Percentiles rank a stretch among this genome's conserved stretches.
These are phyloP conservation scores for Clytia hemisphaerica DNA, from an alignment of 30 jellyfish, hydroid and myxozoan species.

Conservation along the genomic window DNA sequence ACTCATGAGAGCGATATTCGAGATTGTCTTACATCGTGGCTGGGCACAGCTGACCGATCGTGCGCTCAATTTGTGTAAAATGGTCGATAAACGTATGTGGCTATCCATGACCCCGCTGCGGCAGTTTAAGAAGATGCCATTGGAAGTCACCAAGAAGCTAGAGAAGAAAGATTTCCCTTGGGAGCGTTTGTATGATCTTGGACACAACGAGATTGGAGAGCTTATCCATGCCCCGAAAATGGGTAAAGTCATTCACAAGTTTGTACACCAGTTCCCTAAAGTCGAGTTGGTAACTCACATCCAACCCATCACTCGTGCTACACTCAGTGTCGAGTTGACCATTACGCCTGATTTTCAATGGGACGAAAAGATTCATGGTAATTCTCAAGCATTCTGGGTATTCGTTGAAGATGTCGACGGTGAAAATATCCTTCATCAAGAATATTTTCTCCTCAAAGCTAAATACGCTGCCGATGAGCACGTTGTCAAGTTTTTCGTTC, in stretches of 20 bases:
- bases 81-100: slow-evolving; percentile 99
- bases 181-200: slow-evolving; percentile 96
- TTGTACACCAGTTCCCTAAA: slow-evolving; percentile 96
- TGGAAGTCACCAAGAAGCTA: slow-evolving; percentile 81
- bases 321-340: slow-evolving; percentile 84
- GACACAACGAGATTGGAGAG: slow-evolving; percentile 95
- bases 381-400: slow-evolving; percentile 96
- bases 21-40: slow-evolving; percentile 91
- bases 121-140: slow-evolving; percentile 93
- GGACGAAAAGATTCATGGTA: slow-evolving; percentile 98
- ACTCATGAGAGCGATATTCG: slow-evolving; percentile 93
- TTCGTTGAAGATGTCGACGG: slow-evolving; percentile 98
- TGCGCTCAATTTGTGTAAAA: slow-evolving; percentile 83
- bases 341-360: slow-evolving; percentile 98
- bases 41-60: slow-evolving; percentile 99
- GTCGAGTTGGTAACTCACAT: slow-evolving; percentile 89
- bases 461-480: slow-evolving; percentile 96
- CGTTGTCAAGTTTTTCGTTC: slow-evolving; percentile 87
- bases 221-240: slow-evolving; percentile 97
- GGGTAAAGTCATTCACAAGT: slow-evolving; percentile 98
- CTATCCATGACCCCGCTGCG: slow-evolving; percentile 96
- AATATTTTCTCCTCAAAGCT: slow-evolving; percentile 84
- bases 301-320: slow-evolving; percentile 96
- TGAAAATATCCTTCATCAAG: slow-evolving; percentile 91
- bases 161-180: slow-evolving; percentile 99